A percentile compares a stretch with the other conserved stretches of the same genome.
phyloP scores from a whole-genome alignment of 2,888 invertebrate species.

The Mechanitis mazaeus region DNA sequence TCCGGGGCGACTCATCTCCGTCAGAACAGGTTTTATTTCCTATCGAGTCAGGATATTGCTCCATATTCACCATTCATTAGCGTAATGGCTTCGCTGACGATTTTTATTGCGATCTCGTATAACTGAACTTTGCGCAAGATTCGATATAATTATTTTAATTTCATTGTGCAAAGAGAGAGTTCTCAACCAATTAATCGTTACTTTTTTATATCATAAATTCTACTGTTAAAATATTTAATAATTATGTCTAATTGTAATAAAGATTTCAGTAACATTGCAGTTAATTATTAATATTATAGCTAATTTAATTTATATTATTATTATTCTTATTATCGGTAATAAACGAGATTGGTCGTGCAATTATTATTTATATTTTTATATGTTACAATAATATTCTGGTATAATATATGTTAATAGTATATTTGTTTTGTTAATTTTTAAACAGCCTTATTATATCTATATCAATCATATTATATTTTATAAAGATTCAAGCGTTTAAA shows the following conservation, averaged over 20 bases:
- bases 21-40: constrained; percentile 67
- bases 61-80: constrained; percentile 68
- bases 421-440: constrained; percentile 43
- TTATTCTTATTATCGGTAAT: no score
- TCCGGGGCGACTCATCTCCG: constrained; percentile 52
- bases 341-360: no score
- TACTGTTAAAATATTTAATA: background rate
- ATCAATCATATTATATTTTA: constrained; percentile 67
- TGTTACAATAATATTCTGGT: background rate
- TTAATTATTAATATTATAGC: no score
- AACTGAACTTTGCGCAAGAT: constrained; percentile 22
- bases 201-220: background rate
- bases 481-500: constrained; percentile 58
- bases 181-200: background rate
- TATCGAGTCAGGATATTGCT: constrained; percentile 68
- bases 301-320: no score
- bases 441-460: constrained; percentile 38
- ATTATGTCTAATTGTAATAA: background rate
- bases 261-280: no score
- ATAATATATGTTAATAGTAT: constrained; percentile 20
- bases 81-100: constrained; percentile 53
- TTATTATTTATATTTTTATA: no score
- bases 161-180: constrained; percentile 18
- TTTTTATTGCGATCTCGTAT: constrained; percentile 52
- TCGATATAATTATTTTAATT: constrained; percentile 20